Evolutionary conservation across 1,140 invertebrate genomes (phyloP).

Genomic region (Cyclargus thomasi): DNA sequence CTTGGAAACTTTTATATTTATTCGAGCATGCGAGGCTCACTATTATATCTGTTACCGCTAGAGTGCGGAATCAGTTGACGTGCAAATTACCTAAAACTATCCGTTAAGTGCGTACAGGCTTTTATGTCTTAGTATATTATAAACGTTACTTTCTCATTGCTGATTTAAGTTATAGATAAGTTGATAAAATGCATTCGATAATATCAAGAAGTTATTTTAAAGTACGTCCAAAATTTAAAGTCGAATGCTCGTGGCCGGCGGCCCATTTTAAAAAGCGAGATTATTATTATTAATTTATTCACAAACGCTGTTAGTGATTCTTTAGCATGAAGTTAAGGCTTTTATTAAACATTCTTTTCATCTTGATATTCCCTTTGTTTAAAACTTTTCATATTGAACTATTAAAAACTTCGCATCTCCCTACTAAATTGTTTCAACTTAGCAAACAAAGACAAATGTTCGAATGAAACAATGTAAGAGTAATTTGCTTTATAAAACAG

Average conservation of each 20-base stretch:
- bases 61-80: too few species aligned
- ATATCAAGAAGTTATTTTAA: too few species aligned
- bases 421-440: not conserved
- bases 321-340: not conserved
- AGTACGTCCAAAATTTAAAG: too few species aligned
- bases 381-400: not conserved
- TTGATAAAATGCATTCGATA: too few species aligned
- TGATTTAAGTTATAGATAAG: too few species aligned
- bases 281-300: not conserved
- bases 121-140: too few species aligned
- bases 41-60: not conserved
- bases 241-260: too few species aligned
- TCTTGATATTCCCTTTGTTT: not conserved
- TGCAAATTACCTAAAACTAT: too few species aligned
- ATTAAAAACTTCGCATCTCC: not conserved
- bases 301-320: not conserved
- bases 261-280: not conserved
- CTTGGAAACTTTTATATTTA: not conserved
- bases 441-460: not conserved
- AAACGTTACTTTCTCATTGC: too few species aligned
- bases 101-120: too few species aligned
- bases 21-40: not conserved
- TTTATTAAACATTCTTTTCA: not conserved
- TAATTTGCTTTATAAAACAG: slow-evolving; percentile 7
- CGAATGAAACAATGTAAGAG: not conserved